These are phyloP conservation scores for Eilema sororculum DNA, from an alignment of 2,888 invertebrate species.

Conservation along the genomic window DNA sequence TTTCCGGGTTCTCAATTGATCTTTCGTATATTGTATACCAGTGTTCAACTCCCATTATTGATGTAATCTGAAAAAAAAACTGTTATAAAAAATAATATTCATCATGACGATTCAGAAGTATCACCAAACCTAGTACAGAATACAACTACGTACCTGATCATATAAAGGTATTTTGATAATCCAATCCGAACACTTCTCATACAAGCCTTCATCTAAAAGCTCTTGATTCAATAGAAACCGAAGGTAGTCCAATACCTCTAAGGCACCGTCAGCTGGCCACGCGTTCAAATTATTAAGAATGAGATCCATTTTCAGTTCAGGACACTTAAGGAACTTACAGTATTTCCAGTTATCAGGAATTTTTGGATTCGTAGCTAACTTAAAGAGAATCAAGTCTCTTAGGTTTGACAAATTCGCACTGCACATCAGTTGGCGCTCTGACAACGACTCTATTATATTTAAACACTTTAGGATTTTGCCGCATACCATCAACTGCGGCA, in stretches of 20 bases:
- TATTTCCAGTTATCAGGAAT: slow-evolving; percentile 82
- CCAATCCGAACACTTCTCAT: slow-evolving; percentile 85
- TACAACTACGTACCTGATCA: slow-evolving; percentile 88
- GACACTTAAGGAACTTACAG: slow-evolving; percentile 83
- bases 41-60: slow-evolving; percentile 84
- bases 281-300: slow-evolving; percentile 84
- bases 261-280: slow-evolving; percentile 87
- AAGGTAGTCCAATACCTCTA: slow-evolving; percentile 84
- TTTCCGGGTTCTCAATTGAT: slow-evolving; percentile 84
- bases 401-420: slow-evolving; percentile 85
- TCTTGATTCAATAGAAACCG: slow-evolving; percentile 73
- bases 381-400: slow-evolving; percentile 87
- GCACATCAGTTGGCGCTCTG: slow-evolving; percentile 84
- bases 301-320: slow-evolving; percentile 81
- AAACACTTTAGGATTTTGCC: slow-evolving; percentile 83
- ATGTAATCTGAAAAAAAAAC: slow-evolving; percentile 79
- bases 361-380: slow-evolving; percentile 84
- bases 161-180: slow-evolving; percentile 89
- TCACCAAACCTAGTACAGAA: too few relatives aligned
- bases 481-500: slow-evolving; percentile 78
- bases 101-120: too few relatives aligned
- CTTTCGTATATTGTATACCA: slow-evolving; percentile 88
- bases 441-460: slow-evolving; percentile 86
- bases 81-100: not conserved
- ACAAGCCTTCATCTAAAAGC: slow-evolving; percentile 75